Evolutionary conservation across 1,140 invertebrate species (phyloP).

Genomic region (Penaeus chinensis): DNA sequence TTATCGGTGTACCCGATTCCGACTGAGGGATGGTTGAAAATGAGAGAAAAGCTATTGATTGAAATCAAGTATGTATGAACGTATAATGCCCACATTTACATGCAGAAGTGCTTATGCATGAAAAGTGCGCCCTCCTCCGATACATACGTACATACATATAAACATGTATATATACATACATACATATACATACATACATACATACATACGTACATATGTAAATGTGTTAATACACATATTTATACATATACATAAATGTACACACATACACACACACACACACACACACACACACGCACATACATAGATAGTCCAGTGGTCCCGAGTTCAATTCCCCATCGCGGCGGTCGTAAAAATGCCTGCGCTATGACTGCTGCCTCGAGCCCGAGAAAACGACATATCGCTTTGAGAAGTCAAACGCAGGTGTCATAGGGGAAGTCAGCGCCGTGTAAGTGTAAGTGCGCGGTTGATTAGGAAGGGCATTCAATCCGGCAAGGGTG

Average conservation of each 20-base stretch:
- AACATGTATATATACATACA: slow-evolving; percentile 11
- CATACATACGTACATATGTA: neutral
- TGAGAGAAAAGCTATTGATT: too few species aligned
- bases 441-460: too few species aligned
- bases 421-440: too few species aligned
- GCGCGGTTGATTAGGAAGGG: too few species aligned
- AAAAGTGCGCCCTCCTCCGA: neutral
- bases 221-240: neutral
- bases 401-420: too few species aligned
- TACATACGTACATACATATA: slow-evolving; percentile 11
- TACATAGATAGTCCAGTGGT: too few species aligned
- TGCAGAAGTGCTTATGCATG: neutral
- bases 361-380: too few species aligned
- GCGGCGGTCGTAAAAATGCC: too few species aligned
- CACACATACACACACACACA: neutral
- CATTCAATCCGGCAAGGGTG: too few species aligned
- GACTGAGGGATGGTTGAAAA: neutral
- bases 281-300: neutral
- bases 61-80: neutral
- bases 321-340: too few species aligned
- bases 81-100: neutral
- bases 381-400: too few species aligned
- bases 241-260: slow-evolving; percentile 14
- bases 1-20: too few species aligned
- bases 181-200: slow-evolving; percentile 11